Evolutionary conservation across 2,113 vertebrate species (phyloP).

Genomic region (Orthochromis indermauri): DNA sequence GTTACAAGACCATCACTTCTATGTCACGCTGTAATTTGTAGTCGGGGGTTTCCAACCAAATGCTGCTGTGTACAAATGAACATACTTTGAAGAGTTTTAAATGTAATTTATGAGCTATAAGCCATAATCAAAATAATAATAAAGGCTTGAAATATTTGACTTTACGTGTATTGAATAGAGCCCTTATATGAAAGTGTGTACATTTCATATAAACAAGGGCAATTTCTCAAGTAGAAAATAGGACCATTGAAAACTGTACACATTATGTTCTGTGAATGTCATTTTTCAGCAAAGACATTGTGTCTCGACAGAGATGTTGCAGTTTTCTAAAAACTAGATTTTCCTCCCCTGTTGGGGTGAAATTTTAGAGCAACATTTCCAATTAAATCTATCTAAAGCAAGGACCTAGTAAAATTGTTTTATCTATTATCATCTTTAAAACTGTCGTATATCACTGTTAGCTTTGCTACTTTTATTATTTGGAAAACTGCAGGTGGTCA

Average conservation of each 20-base stretch:
- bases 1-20: neutral
- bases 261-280: neutral
- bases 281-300: neutral
- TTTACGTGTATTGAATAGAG: neutral
- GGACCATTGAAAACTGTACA: neutral
- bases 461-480: neutral
- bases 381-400: neutral
- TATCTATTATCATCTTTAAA: neutral
- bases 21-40: neutral
- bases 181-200: neutral
- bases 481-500: neutral
- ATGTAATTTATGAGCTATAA: neutral
- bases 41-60: neutral
- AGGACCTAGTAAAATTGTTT: neutral
- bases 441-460: neutral
- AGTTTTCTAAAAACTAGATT: neutral
- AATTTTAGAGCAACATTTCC: neutral
- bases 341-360: neutral
- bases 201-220: neutral
- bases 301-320: neutral
- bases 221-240: neutral
- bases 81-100: neutral
- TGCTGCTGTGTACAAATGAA: neutral
- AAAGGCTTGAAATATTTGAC: neutral
- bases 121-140: neutral